These are phyloP conservation scores for Hemibagrus guttatus DNA, from an alignment of 2,797 vertebrate species.

Conservation along the genomic window DNA sequence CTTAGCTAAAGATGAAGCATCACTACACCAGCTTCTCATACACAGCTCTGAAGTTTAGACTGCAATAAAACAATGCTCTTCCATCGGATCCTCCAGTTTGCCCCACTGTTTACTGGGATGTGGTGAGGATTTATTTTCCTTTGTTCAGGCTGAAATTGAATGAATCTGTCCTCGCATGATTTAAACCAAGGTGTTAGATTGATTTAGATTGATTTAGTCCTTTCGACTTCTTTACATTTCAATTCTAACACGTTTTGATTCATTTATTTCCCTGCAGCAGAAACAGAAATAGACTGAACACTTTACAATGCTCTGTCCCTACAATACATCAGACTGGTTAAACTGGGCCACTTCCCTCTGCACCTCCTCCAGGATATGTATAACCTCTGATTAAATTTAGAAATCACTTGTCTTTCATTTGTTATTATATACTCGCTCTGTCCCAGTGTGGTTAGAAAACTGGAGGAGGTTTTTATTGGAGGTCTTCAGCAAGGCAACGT, in stretches of 20 bases:
- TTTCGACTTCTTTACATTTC: neutral
- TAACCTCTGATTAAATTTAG: conserved; percentile 29
- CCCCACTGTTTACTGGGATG: conserved; percentile 37
- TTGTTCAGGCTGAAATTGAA: conserved; percentile 56
- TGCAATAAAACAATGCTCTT: conserved; percentile 31
- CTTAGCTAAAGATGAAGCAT: neutral
- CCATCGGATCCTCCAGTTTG: conserved; percentile 31
- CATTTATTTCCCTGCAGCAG: neutral
- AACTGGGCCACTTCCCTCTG: conserved; percentile 34
- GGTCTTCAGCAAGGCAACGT: neutral
- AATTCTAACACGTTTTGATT: neutral
- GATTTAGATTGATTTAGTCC: neutral
- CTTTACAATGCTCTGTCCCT: neutral
- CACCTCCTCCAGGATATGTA: conserved; percentile 16
- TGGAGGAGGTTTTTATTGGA: neutral
- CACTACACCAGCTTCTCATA: too few species aligned
- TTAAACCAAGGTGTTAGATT: neutral
- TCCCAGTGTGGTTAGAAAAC: neutral
- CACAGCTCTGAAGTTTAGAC: conserved; percentile 10
- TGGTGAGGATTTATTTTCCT: conserved; percentile 54
- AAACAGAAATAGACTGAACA: neutral
- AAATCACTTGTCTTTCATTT: conserved; percentile 8
- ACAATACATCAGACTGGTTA: conserved; percentile 8
- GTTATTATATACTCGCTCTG: neutral
- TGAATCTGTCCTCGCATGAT: conserved; percentile 27